A percentile compares a stretch with the other conserved stretches of the same genome.
phyloP scores from a whole-genome alignment of 2,797 vertebrate genomes.

The Babyrousa celebensis region DNA sequence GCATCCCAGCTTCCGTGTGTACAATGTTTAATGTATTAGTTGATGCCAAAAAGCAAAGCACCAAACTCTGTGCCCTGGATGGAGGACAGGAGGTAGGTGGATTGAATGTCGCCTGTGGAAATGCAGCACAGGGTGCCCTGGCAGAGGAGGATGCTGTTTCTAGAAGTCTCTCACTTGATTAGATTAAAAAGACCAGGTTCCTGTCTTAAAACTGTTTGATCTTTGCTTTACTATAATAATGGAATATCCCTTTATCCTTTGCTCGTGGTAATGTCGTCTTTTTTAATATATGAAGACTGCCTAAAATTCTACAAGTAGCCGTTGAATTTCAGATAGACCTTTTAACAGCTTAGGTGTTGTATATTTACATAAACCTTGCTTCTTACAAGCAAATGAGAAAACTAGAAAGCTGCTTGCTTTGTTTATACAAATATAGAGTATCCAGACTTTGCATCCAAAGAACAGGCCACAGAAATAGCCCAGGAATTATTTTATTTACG shows the following conservation, averaged over 20 bases:
- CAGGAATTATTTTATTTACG: slow-evolving; percentile 63
- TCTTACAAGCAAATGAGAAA: slow-evolving; percentile 84
- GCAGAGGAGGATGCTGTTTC: not conserved
- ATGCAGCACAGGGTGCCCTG: not conserved
- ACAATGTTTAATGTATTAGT: slow-evolving; percentile 98
- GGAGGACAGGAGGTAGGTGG: slow-evolving; percentile 95
- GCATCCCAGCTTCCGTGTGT: slow-evolving; percentile 95
- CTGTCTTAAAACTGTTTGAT: not conserved
- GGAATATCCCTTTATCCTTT: not conserved
- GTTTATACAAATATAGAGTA: slow-evolving; percentile 83
- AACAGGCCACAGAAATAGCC: slow-evolving; percentile 47
- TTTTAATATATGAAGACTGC: not conserved
- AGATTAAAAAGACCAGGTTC: slow-evolving; percentile 77
- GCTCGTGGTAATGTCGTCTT: not conserved
- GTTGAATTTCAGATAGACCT: slow-evolving; percentile 62
- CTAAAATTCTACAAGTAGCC: slow-evolving; percentile 59
- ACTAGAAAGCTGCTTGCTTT: slow-evolving; percentile 68
- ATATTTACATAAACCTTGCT: slow-evolving; percentile 80
- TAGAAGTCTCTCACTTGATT: slow-evolving; percentile 15
- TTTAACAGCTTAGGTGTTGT: slow-evolving; percentile 74
- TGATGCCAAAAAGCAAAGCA: slow-evolving; percentile 96
- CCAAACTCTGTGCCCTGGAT: slow-evolving; percentile 97
- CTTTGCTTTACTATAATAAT: not conserved
- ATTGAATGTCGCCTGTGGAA: not conserved
- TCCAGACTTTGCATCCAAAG: slow-evolving; percentile 75